Conservation (phyloP, 1,140 invertebrate species). For the Eriosoma lanigerum region DNA sequence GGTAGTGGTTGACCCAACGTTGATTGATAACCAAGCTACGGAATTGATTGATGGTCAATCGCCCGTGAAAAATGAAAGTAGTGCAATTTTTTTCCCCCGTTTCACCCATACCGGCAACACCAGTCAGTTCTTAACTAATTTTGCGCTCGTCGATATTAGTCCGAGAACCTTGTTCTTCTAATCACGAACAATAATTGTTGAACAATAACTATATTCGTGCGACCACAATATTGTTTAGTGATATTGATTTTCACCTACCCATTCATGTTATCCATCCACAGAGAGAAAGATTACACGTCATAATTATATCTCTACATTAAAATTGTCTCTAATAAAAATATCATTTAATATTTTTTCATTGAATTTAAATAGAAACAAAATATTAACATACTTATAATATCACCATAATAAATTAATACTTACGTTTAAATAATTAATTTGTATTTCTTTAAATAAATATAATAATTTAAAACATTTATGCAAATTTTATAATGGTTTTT, state of each 20-base stretch:
- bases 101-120: background rate
- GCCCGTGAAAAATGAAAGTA: conserved; percentile 49
- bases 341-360: no score
- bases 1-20: conserved; percentile 35
- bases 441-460: no score
- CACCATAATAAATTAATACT: no score
- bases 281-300: background rate
- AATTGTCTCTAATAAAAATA: no score
- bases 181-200: background rate
- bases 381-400: no score
- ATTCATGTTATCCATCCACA: no score
- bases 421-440: no score
- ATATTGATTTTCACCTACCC: background rate
- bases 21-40: conserved; percentile 42
- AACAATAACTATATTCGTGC: background rate
- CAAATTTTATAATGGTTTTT: no score
- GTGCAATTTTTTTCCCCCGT: conserved; percentile 29
- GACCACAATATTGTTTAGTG: background rate
- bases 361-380: no score
- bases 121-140: background rate
- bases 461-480: no score
- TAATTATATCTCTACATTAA: no score
- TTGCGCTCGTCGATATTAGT: background rate
- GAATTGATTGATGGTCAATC: conserved; percentile 47
- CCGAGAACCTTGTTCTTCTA: background rate